These are phyloP conservation scores for Nowickia ferox DNA, from an alignment of 2,888 invertebrate species.

Conservation along the genomic window DNA sequence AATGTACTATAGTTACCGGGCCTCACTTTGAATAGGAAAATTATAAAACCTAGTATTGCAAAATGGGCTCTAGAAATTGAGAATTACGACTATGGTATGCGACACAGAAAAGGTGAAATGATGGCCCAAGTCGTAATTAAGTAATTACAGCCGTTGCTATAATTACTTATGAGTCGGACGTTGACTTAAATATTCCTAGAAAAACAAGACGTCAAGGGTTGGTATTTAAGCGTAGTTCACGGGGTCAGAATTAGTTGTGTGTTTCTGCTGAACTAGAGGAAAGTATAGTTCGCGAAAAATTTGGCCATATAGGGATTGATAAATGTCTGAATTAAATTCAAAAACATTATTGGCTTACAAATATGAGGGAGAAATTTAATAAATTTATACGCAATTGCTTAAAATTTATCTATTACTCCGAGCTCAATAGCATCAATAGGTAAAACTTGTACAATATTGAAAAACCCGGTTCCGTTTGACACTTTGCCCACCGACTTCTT, in stretches of 20 bases:
- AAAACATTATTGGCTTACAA: not conserved
- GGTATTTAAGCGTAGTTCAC: not conserved
- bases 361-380: slow-evolving; percentile 17
- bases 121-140: too few relatives aligned
- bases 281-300: not conserved
- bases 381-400: slow-evolving; percentile 20
- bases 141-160: too few relatives aligned
- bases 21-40: slow-evolving; percentile 15
- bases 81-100: slow-evolving; percentile 34
- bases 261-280: not conserved
- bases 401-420: slow-evolving; percentile 33
- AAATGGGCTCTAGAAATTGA: slow-evolving; percentile 42
- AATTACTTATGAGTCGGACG: too few relatives aligned
- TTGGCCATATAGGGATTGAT: not conserved
- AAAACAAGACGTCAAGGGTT: not conserved
- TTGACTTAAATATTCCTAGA: too few relatives aligned
- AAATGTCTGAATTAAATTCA: not conserved
- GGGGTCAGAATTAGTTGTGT: not conserved
- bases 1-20: not conserved
- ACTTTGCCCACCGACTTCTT: slow-evolving; percentile 18
- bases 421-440: not conserved
- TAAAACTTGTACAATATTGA: not conserved
- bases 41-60: slow-evolving; percentile 25
- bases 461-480: not conserved
- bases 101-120: not conserved